phyloP scores from a whole-genome alignment of 1,140 invertebrate species.

The Arctopsyche grandis region DNA sequence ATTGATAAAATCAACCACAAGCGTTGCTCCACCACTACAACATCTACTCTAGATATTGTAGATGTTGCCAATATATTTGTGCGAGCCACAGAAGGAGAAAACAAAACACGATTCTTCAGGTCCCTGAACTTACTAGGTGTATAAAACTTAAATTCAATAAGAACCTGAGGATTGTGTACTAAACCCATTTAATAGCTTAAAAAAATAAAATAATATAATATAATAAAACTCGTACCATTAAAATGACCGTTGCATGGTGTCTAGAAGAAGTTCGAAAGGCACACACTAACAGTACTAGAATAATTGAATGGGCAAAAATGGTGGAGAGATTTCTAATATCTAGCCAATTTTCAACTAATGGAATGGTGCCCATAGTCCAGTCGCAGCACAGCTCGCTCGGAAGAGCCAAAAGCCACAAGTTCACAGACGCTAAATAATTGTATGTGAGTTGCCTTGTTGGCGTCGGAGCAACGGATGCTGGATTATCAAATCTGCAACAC shows the following conservation, averaged over 20 bases:
- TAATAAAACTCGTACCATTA: conserved; percentile 74
- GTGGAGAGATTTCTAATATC: conserved; percentile 91
- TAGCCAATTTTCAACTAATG: conserved; percentile 80
- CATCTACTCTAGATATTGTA: too few relatives aligned
- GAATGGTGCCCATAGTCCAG: conserved; percentile 98
- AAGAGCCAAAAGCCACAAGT: conserved; percentile 89
- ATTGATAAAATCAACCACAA: too few relatives aligned
- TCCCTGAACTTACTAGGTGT: too few relatives aligned
- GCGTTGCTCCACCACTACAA: too few relatives aligned
- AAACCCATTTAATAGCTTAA: too few relatives aligned
- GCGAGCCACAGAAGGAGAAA: too few relatives aligned
- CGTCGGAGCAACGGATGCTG: conserved; percentile 81
- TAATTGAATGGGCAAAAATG: conserved; percentile 73
- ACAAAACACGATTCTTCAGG: too few relatives aligned
- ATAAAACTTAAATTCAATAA: too few relatives aligned
- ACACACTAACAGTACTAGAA: conserved; percentile 72
- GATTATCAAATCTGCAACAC: conserved; percentile 87
- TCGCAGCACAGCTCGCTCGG: conserved; percentile 94
- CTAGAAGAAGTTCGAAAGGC: conserved; percentile 74
- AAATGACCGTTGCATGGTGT: conserved; percentile 77
- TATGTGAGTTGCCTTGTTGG: conserved; percentile 91
- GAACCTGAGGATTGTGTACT: too few relatives aligned
- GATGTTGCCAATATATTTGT: too few relatives aligned
- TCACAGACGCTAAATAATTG: conserved; percentile 91
- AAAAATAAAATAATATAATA: neutral